Conservation (phyloP, 2,797 vertebrate genomes). For the Fundulus diaphanus region DNA sequence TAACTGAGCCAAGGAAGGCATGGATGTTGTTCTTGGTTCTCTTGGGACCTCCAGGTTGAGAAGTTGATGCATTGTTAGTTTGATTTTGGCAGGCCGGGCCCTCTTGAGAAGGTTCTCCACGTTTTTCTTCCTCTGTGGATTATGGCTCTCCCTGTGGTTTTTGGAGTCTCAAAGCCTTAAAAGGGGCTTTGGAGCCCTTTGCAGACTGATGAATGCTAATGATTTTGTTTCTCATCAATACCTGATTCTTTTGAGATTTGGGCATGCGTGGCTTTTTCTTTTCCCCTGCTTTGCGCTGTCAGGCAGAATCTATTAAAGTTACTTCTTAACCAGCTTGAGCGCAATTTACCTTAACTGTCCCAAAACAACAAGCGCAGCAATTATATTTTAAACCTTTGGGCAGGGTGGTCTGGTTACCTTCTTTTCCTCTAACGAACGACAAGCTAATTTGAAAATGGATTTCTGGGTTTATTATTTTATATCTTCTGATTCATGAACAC, state of each 20-base stretch:
- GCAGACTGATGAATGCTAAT: not conserved
- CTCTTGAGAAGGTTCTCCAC: not conserved
- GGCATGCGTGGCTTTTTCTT: too few relatives aligned
- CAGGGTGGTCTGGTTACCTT: not conserved
- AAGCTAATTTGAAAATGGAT: not conserved
- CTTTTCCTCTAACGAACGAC: not conserved
- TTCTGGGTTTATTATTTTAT: not conserved
- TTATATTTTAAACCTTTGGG: not conserved
- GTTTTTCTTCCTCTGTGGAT: not conserved
- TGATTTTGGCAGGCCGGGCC: not conserved
- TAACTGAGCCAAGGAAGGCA: too few relatives aligned
- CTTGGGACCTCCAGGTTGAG: not conserved
- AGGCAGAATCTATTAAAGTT: too few relatives aligned
- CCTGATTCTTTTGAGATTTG: too few relatives aligned
- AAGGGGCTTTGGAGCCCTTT: not conserved
- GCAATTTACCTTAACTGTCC: not conserved
- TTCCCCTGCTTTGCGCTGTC: too few relatives aligned
- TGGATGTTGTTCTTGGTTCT: not conserved
- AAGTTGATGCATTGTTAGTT: not conserved
- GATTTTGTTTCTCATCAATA: too few relatives aligned
- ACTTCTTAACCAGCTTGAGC: not conserved
- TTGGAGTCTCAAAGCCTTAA: not conserved
- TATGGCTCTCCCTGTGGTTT: not conserved
- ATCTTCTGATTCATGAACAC: not conserved
- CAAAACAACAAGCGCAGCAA: not conserved